phyloP scores from a whole-genome alignment of 2,888 invertebrate genomes.

The Macrophya alboannulata region DNA sequence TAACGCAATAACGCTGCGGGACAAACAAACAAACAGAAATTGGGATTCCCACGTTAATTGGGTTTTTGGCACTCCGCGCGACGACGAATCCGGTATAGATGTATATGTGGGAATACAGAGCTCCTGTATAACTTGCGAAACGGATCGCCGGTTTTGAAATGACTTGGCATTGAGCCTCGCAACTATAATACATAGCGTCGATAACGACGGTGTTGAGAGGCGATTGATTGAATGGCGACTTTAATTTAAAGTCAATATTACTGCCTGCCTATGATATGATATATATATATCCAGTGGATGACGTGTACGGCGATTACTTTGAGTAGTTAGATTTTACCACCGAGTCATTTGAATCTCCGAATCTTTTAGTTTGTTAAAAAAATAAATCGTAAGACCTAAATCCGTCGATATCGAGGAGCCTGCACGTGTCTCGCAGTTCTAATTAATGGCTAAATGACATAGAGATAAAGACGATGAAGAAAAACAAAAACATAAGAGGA shows the following conservation, averaged over 20 bases:
- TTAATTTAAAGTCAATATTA: background rate
- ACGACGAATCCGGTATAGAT: slow-evolving; percentile 21
- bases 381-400: background rate
- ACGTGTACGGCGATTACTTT: background rate
- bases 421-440: too few species aligned
- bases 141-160: slow-evolving; percentile 27
- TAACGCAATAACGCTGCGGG: slow-evolving; percentile 7
- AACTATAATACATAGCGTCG: background rate
- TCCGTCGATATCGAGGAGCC: background rate
- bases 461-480: too few species aligned
- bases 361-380: background rate
- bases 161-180: slow-evolving; percentile 39
- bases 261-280: background rate
- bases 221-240: background rate
- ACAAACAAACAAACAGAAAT: background rate
- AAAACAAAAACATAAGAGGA: too few species aligned
- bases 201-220: background rate
- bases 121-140: slow-evolving; percentile 12
- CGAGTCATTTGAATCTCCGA: background rate
- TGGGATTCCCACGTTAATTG: slow-evolving; percentile 38
- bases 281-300: background rate
- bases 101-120: background rate
- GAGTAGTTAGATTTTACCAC: background rate
- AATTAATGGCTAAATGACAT: too few species aligned
- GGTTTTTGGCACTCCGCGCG: slow-evolving; percentile 45